These are phyloP conservation scores for Leptopilina syphax DNA, from an alignment of 2,888 invertebrate species.

Conservation along the genomic window DNA sequence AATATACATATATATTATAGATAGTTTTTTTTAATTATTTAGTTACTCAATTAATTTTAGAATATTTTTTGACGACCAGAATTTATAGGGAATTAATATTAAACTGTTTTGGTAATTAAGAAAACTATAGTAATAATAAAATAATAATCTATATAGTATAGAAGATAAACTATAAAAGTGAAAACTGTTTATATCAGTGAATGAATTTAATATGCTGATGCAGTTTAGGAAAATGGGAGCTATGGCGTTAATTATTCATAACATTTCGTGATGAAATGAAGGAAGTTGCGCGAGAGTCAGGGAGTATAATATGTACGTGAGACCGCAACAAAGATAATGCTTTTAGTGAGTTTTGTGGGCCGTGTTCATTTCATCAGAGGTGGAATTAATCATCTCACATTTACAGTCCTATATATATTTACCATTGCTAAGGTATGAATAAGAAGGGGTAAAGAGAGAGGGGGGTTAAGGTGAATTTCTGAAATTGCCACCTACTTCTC, in stretches of 20 bases:
- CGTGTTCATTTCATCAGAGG: slow-evolving; percentile 25
- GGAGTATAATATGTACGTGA: not conserved
- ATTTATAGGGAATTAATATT: too few species aligned
- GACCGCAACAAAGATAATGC: slow-evolving; percentile 34
- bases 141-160: too few species aligned
- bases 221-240: not conserved
- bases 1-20: too few species aligned
- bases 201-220: slow-evolving; percentile 2
- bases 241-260: not conserved
- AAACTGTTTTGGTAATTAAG: too few species aligned
- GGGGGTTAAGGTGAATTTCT: not conserved
- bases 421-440: too few species aligned
- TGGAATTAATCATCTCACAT: slow-evolving; percentile 32
- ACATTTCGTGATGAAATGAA: slow-evolving; percentile 17
- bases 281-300: not conserved
- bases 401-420: slow-evolving; percentile 20
- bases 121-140: too few species aligned
- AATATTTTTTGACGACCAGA: too few species aligned
- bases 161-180: not conserved
- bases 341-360: slow-evolving; percentile 32
- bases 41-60: too few species aligned
- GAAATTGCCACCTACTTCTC: slow-evolving; percentile 29
- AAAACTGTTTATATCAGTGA: not conserved
- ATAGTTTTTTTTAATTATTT: too few species aligned
- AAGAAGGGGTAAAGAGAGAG: not conserved